phyloP scores from a whole-genome alignment of 2,888 invertebrate species.

The Archips crataeganus region DNA sequence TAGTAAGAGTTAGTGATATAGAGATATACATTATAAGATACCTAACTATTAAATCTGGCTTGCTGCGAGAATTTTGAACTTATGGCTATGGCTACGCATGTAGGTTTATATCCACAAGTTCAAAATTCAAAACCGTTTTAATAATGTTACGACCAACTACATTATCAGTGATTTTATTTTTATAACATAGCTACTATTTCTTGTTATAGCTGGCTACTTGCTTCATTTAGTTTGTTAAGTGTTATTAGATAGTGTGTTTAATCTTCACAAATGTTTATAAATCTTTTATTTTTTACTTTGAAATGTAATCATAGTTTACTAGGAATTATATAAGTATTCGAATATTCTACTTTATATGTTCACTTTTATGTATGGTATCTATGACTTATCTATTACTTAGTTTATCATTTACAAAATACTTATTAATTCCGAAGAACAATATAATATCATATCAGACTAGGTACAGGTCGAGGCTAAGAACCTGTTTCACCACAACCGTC shows the following conservation, averaged over 20 bases:
- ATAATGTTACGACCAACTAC: no score
- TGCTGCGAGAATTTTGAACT: no score
- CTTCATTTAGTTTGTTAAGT: not conserved
- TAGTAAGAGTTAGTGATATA: not conserved
- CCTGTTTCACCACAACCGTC: no score
- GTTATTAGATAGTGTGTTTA: conserved; percentile 19
- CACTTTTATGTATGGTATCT: not conserved
- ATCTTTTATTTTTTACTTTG: not conserved
- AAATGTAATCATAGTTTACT: not conserved
- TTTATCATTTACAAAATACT: no score
- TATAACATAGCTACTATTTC: not conserved
- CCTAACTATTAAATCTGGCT: no score
- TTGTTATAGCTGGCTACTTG: not conserved
- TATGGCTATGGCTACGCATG: no score
- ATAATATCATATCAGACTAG: no score
- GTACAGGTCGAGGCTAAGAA: no score
- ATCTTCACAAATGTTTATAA: conserved; percentile 29
- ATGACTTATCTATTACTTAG: not conserved
- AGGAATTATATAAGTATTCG: not conserved
- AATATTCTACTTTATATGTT: not conserved
- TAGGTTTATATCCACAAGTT: no score
- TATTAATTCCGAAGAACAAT: no score
- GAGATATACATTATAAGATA: no score
- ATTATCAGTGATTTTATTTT: not conserved
- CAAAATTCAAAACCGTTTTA: no score